Percentiles rank a stretch among this genome's conserved stretches.
phyloP scores from a whole-genome alignment of 2,797 vertebrate species.

The Spondyliosoma cantharus region DNA sequence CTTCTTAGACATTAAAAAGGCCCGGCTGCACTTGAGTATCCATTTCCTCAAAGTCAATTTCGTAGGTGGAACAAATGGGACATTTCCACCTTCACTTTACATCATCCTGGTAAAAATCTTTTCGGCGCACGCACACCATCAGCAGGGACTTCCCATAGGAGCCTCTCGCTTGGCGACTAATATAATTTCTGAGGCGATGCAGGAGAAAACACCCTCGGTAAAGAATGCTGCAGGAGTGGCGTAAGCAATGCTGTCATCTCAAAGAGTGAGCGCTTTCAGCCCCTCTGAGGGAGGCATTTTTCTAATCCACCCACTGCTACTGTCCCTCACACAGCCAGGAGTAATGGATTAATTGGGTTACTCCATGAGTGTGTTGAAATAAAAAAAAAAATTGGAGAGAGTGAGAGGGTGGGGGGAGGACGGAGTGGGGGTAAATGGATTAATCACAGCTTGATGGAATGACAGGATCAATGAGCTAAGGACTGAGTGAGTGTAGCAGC shows the following conservation, averaged over 20 bases:
- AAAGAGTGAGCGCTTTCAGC: constrained; percentile 72
- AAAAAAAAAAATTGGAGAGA: constrained; percentile 68
- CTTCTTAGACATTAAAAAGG: constrained; percentile 34
- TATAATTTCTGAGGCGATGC: constrained; percentile 78
- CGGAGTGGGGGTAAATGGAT: constrained; percentile 83
- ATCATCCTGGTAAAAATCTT: constrained; percentile 72
- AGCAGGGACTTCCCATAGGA: constrained; percentile 73
- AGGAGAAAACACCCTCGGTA: constrained; percentile 58
- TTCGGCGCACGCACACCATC: constrained; percentile 67
- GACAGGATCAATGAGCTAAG: constrained; percentile 84
- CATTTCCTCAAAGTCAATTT: constrained; percentile 69
- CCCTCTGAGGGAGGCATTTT: constrained; percentile 70
- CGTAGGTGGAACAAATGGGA: constrained; percentile 67
- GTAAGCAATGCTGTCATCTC: constrained; percentile 73
- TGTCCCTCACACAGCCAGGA: constrained; percentile 77
- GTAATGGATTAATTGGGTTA: constrained; percentile 89
- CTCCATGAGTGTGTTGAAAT: constrained; percentile 82
- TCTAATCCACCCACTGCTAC: constrained; percentile 80
- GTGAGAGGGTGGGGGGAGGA: constrained; percentile 23
- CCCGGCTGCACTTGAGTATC: constrained; percentile 45
- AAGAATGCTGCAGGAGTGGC: constrained; percentile 57
- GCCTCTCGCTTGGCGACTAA: constrained; percentile 75
- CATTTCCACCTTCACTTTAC: constrained; percentile 74
- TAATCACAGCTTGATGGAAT: constrained; percentile 87
- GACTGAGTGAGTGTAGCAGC: constrained; percentile 77